phyloP scores from a whole-genome alignment of 1,140 invertebrate species.

The Drosophila leontia region DNA sequence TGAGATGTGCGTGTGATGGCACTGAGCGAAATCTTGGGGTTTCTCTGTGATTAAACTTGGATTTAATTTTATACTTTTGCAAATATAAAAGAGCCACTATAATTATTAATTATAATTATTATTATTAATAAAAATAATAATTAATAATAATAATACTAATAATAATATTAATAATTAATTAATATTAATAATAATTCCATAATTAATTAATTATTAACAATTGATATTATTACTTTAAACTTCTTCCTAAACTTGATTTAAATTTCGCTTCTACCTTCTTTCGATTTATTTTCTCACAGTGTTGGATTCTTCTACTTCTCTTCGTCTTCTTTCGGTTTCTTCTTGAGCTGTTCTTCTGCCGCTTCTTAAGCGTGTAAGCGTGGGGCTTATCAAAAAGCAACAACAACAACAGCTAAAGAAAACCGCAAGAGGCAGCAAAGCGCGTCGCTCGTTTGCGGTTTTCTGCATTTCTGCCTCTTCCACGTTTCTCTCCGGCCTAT shows the following conservation, averaged over 20 bases:
- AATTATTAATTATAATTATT: too few species aligned
- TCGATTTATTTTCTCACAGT: neutral
- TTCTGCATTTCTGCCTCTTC: conserved; percentile 63
- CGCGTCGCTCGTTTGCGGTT: conserved; percentile 73
- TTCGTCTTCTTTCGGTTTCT: neutral
- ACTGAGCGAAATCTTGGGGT: neutral
- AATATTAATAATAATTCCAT: too few species aligned
- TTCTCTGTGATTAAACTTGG: neutral
- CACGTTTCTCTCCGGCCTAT: conserved; percentile 33
- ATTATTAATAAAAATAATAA: too few species aligned
- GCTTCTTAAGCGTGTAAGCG: conserved; percentile 10
- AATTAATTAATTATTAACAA: too few species aligned
- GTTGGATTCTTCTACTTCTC: neutral
- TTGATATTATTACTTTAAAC: too few species aligned
- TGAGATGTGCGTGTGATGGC: neutral
- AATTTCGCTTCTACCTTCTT: neutral
- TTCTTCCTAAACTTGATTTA: neutral
- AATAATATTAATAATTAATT: too few species aligned
- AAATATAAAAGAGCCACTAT: neutral
- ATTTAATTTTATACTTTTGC: neutral
- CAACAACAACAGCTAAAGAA: conserved; percentile 30
- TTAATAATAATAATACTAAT: too few species aligned
- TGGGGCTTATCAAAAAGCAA: conserved; percentile 40
- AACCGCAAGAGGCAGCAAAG: conserved; percentile 70
- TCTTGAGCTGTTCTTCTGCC: conserved; percentile 3